Base-by-base conservation (phyloP, 2,113 vertebrate species). In the Cryptotis parvus region DNA sequence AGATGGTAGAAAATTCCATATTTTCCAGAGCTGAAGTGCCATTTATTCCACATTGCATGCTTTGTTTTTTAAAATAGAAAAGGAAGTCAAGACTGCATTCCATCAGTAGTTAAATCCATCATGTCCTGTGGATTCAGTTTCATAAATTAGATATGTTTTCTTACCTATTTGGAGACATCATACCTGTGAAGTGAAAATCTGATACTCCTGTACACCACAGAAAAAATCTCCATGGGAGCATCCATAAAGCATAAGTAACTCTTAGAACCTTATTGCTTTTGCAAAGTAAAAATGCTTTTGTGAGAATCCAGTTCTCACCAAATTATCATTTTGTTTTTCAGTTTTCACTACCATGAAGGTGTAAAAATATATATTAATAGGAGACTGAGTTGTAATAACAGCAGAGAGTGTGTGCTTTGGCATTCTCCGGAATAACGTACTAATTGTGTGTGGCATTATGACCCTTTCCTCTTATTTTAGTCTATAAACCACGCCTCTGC, bases 271-370 rank as follows among this genome's bases (percentile, higher is more conserved):
- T 68, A 90, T 70, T 83, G n/a, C 45, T 39, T 85, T 73, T 84
- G 52, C 52, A 80, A 91, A 94, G 27, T 58, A 92, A 90, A 91
- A 68, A 52, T 33, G n/a, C 27, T 84, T 41, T n/a, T 75, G 73
- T 90, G 58, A 76, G 92, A 91, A 78, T 76, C 35, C 31, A 93
- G 33, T 9, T 89, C 58, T 87, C 37, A 35, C 16, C 41, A 91
- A 83, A 83, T 20, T n/a, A n/a, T n/a, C n/a, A n/a, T n/a, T n/a
- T n/a, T 37, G 31, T n/a, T 79, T 77, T 68, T 9, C 61, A 83
- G 31, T 1, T n/a, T 83, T 88, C 15, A 29, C 49, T 61, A 29
- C 41, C 29, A 4, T 2, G 15, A 41, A 45, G 24, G 6, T 66
- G 81, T 68, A 43, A 94, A 93, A 76, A 84, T 58, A 58, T 7